These are phyloP conservation scores for Ophion slaviceki DNA, from an alignment of 2,888 invertebrate species.

Conservation along the genomic window DNA sequence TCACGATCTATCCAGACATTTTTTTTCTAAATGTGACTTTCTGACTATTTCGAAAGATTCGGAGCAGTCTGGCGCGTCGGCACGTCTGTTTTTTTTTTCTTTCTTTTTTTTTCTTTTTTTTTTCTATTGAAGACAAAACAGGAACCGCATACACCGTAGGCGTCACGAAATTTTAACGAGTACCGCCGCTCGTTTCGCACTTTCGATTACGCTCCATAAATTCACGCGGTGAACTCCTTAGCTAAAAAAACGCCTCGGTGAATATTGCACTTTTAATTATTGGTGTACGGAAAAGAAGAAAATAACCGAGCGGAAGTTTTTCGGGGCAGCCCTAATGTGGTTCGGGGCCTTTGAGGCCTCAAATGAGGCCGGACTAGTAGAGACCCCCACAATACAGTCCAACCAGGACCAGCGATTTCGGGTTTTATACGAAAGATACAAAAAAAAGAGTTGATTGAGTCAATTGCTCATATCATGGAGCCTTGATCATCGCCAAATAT, in stretches of 20 bases:
- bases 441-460: too few species aligned
- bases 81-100: neutral
- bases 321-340: too few species aligned
- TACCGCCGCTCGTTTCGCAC: neutral
- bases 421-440: too few species aligned
- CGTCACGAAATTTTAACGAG: neutral
- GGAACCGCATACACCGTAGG: neutral
- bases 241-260: neutral
- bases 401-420: too few species aligned
- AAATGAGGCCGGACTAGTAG: too few species aligned
- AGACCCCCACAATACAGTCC: too few species aligned
- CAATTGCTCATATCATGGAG: too few species aligned
- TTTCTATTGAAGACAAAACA: slow-evolving; percentile 5
- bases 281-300: too few species aligned
- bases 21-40: slow-evolving; percentile 24
- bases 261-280: too few species aligned
- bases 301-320: neutral
- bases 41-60: slow-evolving; percentile 5
- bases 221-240: too few species aligned
- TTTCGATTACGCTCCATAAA: neutral
- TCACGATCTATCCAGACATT: slow-evolving; percentile 10
- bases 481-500: too few species aligned
- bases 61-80: slow-evolving; percentile 4
- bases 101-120: slow-evolving; percentile 3
- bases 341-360: too few species aligned